Conservation (phyloP, 2,888 invertebrate species). For the Eledona agricola region DNA sequence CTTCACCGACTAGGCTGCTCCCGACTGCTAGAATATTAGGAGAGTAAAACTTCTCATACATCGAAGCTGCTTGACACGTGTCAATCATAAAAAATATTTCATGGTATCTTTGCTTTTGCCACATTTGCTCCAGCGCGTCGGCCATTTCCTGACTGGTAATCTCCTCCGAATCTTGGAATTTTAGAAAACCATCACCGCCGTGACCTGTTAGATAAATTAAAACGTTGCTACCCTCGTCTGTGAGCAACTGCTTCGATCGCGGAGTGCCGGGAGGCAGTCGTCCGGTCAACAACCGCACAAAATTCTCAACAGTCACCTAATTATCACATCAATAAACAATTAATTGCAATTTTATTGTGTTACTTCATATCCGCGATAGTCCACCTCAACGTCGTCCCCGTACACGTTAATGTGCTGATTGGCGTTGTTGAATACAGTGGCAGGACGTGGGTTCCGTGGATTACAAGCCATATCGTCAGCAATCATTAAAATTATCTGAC, state of each 20-base stretch:
- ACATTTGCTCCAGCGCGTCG: constrained; percentile 99
- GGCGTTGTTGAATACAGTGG: constrained; percentile 97
- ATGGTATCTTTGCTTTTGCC: constrained; percentile 97
- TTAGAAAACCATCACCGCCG: constrained; percentile 98
- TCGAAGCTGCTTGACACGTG: constrained; percentile 98
- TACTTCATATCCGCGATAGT: constrained; percentile 93
- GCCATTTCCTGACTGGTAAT: constrained; percentile 98
- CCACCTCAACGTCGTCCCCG: constrained; percentile 99
- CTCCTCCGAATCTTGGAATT: constrained; percentile 99
- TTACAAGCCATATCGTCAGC: constrained; percentile 99
- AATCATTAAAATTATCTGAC: constrained; percentile 98
- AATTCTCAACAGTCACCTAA: constrained; percentile 97
- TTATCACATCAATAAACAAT: constrained; percentile 40
- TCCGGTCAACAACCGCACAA: constrained; percentile 94
- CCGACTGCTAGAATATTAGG: constrained; percentile 98
- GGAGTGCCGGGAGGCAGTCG: constrained; percentile 92
- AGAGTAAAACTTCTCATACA: constrained; percentile 97
- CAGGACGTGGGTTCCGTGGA: constrained; percentile 95
- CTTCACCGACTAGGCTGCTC: constrained; percentile 97
- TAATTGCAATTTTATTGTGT: constrained; percentile 2
- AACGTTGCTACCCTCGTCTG: constrained; percentile 97
- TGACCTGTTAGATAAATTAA: constrained; percentile 96
- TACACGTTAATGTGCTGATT: constrained; percentile 99
- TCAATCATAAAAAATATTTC: constrained; percentile 99
- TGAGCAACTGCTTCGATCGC: constrained; percentile 90